phyloP scores from a whole-genome alignment of 23 tunicate genomes.

The Aplidium turbinatum region DNA sequence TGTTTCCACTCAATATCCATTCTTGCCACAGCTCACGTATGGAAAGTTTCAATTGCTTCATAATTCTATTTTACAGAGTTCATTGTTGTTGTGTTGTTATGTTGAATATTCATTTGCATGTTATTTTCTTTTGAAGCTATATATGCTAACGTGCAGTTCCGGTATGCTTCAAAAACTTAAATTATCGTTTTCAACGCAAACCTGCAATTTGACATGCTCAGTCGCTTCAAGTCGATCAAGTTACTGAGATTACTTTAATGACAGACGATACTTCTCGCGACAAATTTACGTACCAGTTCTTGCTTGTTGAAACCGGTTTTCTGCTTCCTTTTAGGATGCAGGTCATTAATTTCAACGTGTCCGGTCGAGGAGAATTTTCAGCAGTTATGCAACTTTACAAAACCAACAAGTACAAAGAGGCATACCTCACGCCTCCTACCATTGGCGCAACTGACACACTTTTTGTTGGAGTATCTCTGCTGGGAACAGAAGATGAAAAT shows the following conservation, averaged over 20 bases:
- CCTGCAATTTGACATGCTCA: no score
- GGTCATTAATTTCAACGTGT: constrained; percentile 64
- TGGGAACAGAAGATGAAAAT: constrained; percentile 51
- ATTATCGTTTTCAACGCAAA: no score
- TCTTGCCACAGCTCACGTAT: constrained; percentile 78
- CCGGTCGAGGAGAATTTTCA: constrained; percentile 91
- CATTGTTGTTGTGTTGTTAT: no score
- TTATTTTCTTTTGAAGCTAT: no score
- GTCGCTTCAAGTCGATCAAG: no score
- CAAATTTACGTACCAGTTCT: neutral
- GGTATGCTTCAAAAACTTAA: no score
- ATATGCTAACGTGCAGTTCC: no score
- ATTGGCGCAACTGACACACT: constrained; percentile 48
- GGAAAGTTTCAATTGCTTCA: constrained; percentile 19
- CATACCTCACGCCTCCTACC: constrained; percentile 61
- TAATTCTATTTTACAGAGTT: no score
- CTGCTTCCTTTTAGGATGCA: constrained; percentile 31
- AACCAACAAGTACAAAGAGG: constrained; percentile 41
- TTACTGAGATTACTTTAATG: no score
- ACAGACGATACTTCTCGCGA: no score
- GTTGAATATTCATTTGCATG: no score
- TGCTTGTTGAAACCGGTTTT: neutral
- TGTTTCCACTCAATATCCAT: constrained; percentile 60
- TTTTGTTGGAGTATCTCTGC: constrained; percentile 67
- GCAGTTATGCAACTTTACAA: constrained; percentile 88